Conservation (phyloP, 2,888 invertebrate species). For the Synergus gifuensis region DNA sequence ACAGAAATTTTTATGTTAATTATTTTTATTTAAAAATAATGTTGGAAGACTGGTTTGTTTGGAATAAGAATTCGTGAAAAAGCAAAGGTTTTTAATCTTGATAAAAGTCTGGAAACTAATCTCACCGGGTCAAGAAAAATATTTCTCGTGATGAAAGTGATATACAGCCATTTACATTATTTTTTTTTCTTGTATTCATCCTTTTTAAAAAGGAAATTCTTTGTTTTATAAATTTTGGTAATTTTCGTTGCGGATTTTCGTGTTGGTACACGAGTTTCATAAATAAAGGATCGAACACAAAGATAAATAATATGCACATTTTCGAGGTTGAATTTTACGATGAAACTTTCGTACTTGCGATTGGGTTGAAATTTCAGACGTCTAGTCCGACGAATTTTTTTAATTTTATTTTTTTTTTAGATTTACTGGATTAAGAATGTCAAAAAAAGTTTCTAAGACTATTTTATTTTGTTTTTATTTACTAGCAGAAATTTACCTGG, state of each 20-base stretch:
- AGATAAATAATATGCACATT: slow-evolving; percentile 57
- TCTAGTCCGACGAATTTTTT: no score
- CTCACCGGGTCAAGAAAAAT: slow-evolving; percentile 1
- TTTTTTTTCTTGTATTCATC: slow-evolving; percentile 14
- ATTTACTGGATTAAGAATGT: no score
- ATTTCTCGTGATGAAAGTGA: slow-evolving; percentile 4
- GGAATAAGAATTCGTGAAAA: background rate
- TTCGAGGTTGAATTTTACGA: slow-evolving; percentile 55
- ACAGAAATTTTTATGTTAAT: background rate
- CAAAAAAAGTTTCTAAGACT: no score
- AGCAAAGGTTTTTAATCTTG: background rate
- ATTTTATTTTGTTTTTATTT: no score
- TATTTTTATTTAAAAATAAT: no score
- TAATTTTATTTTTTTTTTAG: no score
- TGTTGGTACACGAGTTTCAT: slow-evolving; percentile 31
- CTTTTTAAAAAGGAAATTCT: background rate
- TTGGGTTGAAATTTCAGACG: no score
- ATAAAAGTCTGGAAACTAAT: slow-evolving; percentile 28
- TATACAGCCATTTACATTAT: slow-evolving; percentile 12
- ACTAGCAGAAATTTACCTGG: no score
- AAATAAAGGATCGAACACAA: slow-evolving; percentile 48
- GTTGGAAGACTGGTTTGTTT: no score
- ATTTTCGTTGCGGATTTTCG: slow-evolving; percentile 16
- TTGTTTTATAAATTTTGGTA: slow-evolving; percentile 4
- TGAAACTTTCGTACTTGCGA: slow-evolving; percentile 52